Percentiles rank a stretch among this genome's conserved stretches.
These are phyloP conservation scores for Ferdinandea cuprea DNA, from an alignment of 2,888 invertebrate genomes.

Conservation along the genomic window DNA sequence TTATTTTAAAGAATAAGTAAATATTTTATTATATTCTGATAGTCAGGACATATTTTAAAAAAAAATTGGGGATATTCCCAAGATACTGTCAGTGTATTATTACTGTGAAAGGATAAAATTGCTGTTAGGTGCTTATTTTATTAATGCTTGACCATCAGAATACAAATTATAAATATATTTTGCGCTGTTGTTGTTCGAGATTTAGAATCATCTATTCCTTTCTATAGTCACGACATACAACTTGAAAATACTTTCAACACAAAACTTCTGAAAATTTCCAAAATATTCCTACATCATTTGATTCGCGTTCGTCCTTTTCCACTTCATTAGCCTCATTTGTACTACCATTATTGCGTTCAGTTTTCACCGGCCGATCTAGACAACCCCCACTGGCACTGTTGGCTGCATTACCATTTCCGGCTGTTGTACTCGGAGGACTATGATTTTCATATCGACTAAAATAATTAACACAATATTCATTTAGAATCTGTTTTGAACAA, in stretches of 20 bases:
- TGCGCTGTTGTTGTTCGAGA: too few relatives aligned
- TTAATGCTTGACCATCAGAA: background rate
- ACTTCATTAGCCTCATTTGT: slow-evolving; percentile 82
- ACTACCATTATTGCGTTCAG: slow-evolving; percentile 83
- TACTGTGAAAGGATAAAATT: too few relatives aligned
- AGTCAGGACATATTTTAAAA: background rate
- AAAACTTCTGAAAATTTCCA: slow-evolving; percentile 37
- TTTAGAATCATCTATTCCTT: too few relatives aligned
- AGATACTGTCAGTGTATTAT: too few relatives aligned
- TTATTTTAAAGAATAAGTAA: background rate
- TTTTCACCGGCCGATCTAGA: slow-evolving; percentile 80
- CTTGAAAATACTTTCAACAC: background rate
- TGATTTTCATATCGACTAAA: slow-evolving; percentile 83
- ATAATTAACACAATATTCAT: slow-evolving; percentile 8
- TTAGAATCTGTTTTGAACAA: background rate
- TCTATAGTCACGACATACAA: background rate
- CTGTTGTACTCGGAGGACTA: slow-evolving; percentile 82
- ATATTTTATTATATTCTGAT: background rate
- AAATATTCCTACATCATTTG: slow-evolving; percentile 80
- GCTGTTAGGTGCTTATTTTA: too few relatives aligned
- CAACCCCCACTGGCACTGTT: slow-evolving; percentile 76
- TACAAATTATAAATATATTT: slow-evolving; percentile 55
- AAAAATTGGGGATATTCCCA: background rate
- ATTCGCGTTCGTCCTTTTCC: slow-evolving; percentile 82
- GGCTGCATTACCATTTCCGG: slow-evolving; percentile 79